These are phyloP conservation scores for Prionailurus viverrinus DNA, from an alignment of 2,113 vertebrate genomes.

Conservation along the genomic window DNA sequence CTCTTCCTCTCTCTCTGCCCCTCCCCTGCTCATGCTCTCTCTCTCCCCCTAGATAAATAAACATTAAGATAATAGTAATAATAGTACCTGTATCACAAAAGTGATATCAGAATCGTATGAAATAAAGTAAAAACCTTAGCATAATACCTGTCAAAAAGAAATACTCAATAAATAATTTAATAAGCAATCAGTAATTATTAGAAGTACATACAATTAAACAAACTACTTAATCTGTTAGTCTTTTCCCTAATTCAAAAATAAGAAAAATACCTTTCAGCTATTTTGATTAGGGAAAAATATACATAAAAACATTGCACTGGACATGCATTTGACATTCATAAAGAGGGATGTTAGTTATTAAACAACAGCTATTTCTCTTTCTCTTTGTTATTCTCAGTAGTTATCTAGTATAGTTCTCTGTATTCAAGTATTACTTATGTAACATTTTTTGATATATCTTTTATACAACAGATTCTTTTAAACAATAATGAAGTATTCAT, in stretches of 20 bases:
- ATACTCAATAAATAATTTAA: background rate
- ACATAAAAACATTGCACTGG: background rate
- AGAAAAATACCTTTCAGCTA: background rate
- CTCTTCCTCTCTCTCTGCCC: too few relatives aligned
- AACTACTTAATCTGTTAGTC: slow-evolving; percentile 8
- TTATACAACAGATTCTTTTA: slow-evolving; percentile 41
- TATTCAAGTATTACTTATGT: slow-evolving; percentile 41
- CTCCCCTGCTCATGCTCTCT: too few relatives aligned
- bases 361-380: slow-evolving; percentile 4
- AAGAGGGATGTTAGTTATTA: background rate
- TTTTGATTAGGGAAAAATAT: slow-evolving; percentile 37
- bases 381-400: slow-evolving; percentile 1
- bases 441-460: slow-evolving; percentile 11
- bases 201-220: background rate
- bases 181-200: background rate
- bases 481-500: slow-evolving; percentile 63
- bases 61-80: background rate
- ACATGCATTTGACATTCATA: background rate
- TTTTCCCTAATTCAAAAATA: slow-evolving; percentile 12
- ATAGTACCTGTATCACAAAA: background rate
- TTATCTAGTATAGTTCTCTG: background rate
- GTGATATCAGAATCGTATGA: background rate
- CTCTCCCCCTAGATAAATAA: too few relatives aligned
- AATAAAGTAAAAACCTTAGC: slow-evolving; percentile 6
- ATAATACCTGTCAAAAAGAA: background rate